Conservation (phyloP, 1,140 invertebrate species). For the Vanessa tameamea region DNA sequence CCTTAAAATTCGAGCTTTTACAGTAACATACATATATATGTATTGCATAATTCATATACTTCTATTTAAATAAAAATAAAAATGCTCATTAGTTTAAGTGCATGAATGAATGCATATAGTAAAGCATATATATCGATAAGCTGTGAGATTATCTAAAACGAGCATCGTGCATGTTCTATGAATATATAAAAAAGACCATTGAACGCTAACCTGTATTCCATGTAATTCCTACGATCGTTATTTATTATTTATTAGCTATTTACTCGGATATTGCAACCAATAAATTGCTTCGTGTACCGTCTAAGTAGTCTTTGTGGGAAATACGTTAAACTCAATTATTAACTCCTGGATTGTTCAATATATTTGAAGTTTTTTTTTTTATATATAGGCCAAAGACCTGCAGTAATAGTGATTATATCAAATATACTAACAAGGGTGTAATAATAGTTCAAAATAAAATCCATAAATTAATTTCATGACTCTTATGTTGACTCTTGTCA, state of each 20-base stretch:
- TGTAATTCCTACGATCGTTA: neutral
- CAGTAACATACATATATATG: no score
- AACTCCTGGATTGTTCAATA: neutral
- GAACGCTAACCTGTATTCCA: neutral
- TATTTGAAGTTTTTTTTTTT: neutral
- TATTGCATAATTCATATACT: no score
- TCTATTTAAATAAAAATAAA: no score
- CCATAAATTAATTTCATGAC: no score
- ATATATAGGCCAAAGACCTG: no score
- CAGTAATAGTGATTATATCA: no score
- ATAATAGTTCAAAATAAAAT: no score
- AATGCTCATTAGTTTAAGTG: no score
- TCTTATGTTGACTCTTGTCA: no score
- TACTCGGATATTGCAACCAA: neutral
- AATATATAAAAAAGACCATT: neutral
- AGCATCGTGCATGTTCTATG: conserved; percentile 2
- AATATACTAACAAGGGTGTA: no score
- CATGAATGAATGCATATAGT: neutral
- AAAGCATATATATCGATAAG: neutral
- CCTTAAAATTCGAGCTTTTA: no score
- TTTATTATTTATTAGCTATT: conserved; percentile 14
- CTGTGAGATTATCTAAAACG: neutral
- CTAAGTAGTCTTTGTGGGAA: neutral
- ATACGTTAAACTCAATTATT: neutral
- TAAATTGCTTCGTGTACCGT: neutral